Conservation (phyloP, 2,797 vertebrate genomes). For the Lagorchestes hirsutus region DNA sequence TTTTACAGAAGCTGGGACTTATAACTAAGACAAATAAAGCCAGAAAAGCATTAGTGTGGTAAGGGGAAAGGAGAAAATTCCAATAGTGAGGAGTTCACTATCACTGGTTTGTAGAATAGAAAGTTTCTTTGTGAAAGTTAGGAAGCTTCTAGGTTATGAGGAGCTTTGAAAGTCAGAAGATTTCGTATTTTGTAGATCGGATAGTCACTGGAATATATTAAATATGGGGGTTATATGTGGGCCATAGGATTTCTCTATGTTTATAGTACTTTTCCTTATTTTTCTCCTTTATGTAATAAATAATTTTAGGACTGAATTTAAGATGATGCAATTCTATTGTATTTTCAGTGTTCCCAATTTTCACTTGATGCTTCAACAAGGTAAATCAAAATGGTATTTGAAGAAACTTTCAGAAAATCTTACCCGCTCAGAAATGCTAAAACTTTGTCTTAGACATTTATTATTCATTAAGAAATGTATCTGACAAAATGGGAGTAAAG, state of each 20-base stretch:
- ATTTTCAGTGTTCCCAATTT: background rate
- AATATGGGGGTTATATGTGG: background rate
- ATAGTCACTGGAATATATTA: background rate
- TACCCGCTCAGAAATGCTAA: background rate
- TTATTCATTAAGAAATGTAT: background rate
- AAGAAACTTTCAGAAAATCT: background rate
- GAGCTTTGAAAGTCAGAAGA: background rate
- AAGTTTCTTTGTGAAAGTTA: background rate
- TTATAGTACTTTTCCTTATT: background rate
- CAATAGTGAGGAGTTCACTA: background rate
- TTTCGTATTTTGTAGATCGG: background rate
- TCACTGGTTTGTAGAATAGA: background rate
- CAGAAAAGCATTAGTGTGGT: background rate
- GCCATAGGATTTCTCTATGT: background rate
- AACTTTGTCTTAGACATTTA: background rate
- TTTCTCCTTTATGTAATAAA: background rate
- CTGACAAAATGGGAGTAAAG: background rate
- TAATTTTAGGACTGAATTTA: background rate
- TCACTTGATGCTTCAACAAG: background rate
- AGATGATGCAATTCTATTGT: background rate
- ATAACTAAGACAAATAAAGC: background rate
- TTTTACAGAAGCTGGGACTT: background rate
- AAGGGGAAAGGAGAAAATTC: background rate
- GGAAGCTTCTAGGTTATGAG: background rate
- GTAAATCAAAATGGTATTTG: background rate